phyloP scores from a whole-genome alignment of 2,113 vertebrate genomes.

The Pontoporia blainvillei region DNA sequence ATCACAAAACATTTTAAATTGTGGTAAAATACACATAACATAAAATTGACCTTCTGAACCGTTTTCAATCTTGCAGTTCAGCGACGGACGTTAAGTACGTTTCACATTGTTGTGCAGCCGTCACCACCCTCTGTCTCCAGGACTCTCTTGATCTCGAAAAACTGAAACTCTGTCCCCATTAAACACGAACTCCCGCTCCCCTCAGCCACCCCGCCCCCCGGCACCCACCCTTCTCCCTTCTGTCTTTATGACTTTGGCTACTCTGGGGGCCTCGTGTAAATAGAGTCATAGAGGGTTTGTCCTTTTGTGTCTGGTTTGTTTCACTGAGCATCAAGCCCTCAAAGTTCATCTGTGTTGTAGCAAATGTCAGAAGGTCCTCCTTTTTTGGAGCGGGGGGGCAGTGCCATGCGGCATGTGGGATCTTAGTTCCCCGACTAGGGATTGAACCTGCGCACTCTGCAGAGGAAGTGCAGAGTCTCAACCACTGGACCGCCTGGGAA shows the following conservation, averaged over 20 bases:
- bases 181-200: fast-evolving
- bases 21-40: background rate
- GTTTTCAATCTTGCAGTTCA: too few relatives aligned
- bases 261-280: background rate
- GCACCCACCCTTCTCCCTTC: background rate
- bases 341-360: background rate
- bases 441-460: fast-evolving
- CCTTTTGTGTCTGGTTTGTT: too few relatives aligned
- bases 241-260: background rate
- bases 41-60: too few relatives aligned
- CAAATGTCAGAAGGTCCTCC: background rate
- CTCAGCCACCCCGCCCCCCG: too few relatives aligned
- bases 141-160: too few relatives aligned
- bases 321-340: background rate
- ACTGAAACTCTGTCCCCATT: background rate
- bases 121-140: background rate
- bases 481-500: background rate
- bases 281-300: background rate
- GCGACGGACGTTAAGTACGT: fast-evolving
- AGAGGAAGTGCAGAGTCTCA: background rate
- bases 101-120: fast-evolving
- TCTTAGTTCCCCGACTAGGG: background rate
- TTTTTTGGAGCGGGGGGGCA: too few relatives aligned
- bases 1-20: background rate
- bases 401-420: background rate